Evolutionary conservation across 37 sponge, comb jelly and placozoan species (phyloP).

Genomic region (Axinella damicornis): DNA sequence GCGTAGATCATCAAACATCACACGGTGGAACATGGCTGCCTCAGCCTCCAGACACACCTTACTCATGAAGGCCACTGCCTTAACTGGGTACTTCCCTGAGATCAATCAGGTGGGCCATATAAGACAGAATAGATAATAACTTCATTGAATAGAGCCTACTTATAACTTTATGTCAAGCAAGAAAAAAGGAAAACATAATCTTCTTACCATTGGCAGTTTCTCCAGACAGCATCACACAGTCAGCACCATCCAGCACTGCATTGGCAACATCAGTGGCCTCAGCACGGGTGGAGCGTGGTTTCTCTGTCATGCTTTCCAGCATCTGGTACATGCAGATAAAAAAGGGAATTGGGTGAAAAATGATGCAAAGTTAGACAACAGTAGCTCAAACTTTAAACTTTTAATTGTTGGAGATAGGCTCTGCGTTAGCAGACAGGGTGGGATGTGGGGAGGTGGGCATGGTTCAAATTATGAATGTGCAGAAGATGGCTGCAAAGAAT

Average conservation of each 20-base stretch:
- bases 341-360: neutral
- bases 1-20: slow-evolving; percentile 78
- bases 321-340: slow-evolving; percentile 54
- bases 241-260: slow-evolving; percentile 96
- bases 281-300: slow-evolving; percentile 96
- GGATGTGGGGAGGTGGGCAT: too few relatives aligned
- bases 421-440: too few relatives aligned
- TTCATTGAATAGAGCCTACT: too few relatives aligned
- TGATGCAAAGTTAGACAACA: neutral
- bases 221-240: slow-evolving; percentile 98
- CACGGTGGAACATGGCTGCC: slow-evolving; percentile 91
- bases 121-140: neutral
- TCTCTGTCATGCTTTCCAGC: slow-evolving; percentile 96
- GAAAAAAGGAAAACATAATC: neutral
- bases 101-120: neutral
- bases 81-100: slow-evolving; percentile 84
- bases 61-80: slow-evolving; percentile 90
- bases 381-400: too few relatives aligned
- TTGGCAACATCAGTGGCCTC: slow-evolving; percentile 97
- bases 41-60: slow-evolving; percentile 91
- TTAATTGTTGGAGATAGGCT: too few relatives aligned
- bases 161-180: too few relatives aligned
- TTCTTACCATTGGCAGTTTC: slow-evolving; percentile 98
- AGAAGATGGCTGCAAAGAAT: too few relatives aligned
- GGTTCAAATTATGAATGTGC: too few relatives aligned